Conservation (phyloP, 2,888 invertebrate genomes). For the Charanyca ferruginea region DNA sequence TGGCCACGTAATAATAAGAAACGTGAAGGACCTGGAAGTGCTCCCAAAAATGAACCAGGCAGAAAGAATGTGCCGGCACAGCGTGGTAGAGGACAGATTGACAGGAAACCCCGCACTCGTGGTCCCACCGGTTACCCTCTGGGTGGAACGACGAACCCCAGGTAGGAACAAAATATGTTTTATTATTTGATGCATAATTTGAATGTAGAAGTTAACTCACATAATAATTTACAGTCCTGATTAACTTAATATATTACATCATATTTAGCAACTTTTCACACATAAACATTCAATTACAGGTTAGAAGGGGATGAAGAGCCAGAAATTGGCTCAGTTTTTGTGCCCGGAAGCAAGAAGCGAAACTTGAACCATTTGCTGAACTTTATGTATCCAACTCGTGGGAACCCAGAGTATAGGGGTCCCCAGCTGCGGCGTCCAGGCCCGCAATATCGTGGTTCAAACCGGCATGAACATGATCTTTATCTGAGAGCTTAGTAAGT, state of each 20-base stretch:
- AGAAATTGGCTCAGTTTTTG: conserved; percentile 96
- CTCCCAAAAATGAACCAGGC: conserved; percentile 92
- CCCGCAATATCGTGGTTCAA: conserved; percentile 78
- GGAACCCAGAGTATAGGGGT: conserved; percentile 77
- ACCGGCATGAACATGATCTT: conserved; percentile 97
- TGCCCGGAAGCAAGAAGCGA: conserved; percentile 97
- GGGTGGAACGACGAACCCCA: conserved; percentile 94
- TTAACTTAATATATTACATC: no score
- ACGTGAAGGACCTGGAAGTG: conserved; percentile 91
- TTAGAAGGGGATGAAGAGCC: conserved; percentile 91
- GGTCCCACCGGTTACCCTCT: conserved; percentile 84
- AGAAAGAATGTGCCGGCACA: conserved; percentile 92
- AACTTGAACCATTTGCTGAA: conserved; percentile 98
- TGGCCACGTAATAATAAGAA: conserved; percentile 92
- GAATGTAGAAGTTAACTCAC: no score
- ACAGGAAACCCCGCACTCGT: conserved; percentile 94
- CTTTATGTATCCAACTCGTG: conserved; percentile 95
- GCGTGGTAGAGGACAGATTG: conserved; percentile 93
- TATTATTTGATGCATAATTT: not conserved
- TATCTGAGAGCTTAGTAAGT: conserved; percentile 98
- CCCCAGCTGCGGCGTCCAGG: conserved; percentile 77
- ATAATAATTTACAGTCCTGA: no score
- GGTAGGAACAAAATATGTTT: conserved; percentile 77
- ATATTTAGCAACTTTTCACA: not conserved
- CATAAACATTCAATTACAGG: conserved; percentile 72